Percentiles rank a stretch among this genome's conserved stretches.
phyloP scores from a whole-genome alignment of 2,113 vertebrate genomes.

The Lasiurus borealis region DNA sequence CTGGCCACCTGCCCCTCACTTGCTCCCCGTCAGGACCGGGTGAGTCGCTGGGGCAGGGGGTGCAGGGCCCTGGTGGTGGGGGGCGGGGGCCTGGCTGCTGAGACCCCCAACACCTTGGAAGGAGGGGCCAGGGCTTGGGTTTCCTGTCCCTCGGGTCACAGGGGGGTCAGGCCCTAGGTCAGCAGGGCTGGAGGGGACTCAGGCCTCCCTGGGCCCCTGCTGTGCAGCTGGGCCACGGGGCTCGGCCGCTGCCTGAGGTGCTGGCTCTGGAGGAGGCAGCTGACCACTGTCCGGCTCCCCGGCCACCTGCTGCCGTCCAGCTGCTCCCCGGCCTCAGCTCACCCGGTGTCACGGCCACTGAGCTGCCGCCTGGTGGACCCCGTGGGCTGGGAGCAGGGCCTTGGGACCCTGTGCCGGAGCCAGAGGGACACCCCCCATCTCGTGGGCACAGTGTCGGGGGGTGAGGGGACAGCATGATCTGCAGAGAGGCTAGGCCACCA shows the following conservation, averaged over 20 bases:
- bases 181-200: neutral
- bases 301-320: too few species aligned
- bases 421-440: neutral
- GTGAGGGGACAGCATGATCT: too few species aligned
- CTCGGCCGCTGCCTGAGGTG: fast-evolving
- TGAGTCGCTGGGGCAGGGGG: fast-evolving
- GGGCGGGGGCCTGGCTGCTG: too few species aligned
- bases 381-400: too few species aligned
- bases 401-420: neutral
- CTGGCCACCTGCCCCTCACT: neutral
- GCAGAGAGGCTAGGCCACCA: neutral
- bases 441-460: neutral
- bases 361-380: neutral
- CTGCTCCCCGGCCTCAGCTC: fast-evolving
- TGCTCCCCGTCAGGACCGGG: neutral
- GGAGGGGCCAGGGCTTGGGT: too few species aligned
- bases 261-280: neutral
- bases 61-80: too few species aligned
- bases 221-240: neutral
- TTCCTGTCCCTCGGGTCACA: neutral
- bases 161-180: too few species aligned
- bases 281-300: fast-evolving
- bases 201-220: neutral
- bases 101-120: neutral
- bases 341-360: fast-evolving